Base-by-base conservation (phyloP, 1,140 invertebrate genomes). In the Lethrus apterus region DNA sequence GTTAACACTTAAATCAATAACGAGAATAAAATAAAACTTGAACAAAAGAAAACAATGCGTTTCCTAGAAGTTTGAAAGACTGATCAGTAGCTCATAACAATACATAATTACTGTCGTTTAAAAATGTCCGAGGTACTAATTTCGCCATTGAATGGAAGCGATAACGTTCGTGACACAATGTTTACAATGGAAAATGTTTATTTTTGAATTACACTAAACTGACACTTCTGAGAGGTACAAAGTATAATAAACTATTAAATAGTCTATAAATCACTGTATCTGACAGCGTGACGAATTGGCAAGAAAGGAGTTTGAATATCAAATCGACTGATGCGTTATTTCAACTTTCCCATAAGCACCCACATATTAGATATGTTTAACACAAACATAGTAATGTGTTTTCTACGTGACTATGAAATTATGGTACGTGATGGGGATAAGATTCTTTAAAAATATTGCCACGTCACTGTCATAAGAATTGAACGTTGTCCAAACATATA, bases 181-280 rank as follows among this genome's bases (percentile, higher is more conserved):
- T 11, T 17, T 43, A 55, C 53, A 52, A 49, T 52, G 48, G 11
- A 26, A 43, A 40, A 52, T 55, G 53, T 55, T 55, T 55, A 55
- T 55, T 55, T 55, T 55, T 38, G 47, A 52, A 47, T 55, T 52
- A 55, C 50, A 52, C 46, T 52, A 55, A 55, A 55, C 53, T 52
- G 53, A 55, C 50, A 55, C 53, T 55, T 52, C 50, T 44, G 34
- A 32, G 43, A 45, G 32, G 40, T 33, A 46, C 46, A 49, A 52
- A 36, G 29, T 47, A 53, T 44, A 55, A 52, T 50, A 52, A 56
- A 56, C 50, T 48, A 52, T 52, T 56, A 50, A 56, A 50, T 47
- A 53, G 43, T 53, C 51, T 33, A 56, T 56, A 56, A 56, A 56
- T 56, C 54, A 56, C 53, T 56, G 50, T 49, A 31, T 40, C 33